Conservation (phyloP, 2,888 invertebrate species). For the Nomada fabriciana region DNA sequence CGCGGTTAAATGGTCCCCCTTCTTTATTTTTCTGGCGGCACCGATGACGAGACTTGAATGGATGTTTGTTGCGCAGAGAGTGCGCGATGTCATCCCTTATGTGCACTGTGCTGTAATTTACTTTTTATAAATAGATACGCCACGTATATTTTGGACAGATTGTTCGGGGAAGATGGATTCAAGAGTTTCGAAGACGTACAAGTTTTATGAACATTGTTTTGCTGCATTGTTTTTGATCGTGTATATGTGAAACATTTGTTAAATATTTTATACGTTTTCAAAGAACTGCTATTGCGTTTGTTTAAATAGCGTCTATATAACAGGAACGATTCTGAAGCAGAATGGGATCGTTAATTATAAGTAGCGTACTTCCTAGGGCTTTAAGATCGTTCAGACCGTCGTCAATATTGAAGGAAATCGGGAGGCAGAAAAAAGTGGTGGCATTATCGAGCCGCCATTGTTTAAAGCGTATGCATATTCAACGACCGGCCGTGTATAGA, state of each 20-base stretch:
- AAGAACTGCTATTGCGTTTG: not conserved
- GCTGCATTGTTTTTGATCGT: too few species aligned
- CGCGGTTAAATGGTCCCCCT: not conserved
- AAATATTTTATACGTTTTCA: not conserved
- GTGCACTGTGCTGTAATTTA: too few species aligned
- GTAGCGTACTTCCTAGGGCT: too few species aligned
- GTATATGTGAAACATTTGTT: too few species aligned
- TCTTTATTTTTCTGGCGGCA: not conserved
- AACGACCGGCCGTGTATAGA: not conserved
- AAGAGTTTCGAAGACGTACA: too few species aligned
- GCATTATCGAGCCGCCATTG: conserved; percentile 3
- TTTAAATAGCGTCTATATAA: not conserved
- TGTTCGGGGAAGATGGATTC: too few species aligned
- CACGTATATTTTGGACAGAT: too few species aligned
- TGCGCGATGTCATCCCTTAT: too few species aligned
- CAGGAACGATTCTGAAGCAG: too few species aligned
- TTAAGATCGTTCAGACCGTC: not conserved
- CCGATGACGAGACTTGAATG: not conserved
- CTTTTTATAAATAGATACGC: too few species aligned
- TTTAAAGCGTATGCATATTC: conserved; percentile 25
- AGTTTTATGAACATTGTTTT: too few species aligned
- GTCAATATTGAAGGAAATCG: conserved; percentile 15
- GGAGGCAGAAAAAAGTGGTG: conserved; percentile 2
- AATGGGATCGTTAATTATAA: not conserved
- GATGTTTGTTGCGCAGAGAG: not conserved